Conservation (phyloP, 2,113 vertebrate genomes). For the Pangasianodon hypophthalmus region DNA sequence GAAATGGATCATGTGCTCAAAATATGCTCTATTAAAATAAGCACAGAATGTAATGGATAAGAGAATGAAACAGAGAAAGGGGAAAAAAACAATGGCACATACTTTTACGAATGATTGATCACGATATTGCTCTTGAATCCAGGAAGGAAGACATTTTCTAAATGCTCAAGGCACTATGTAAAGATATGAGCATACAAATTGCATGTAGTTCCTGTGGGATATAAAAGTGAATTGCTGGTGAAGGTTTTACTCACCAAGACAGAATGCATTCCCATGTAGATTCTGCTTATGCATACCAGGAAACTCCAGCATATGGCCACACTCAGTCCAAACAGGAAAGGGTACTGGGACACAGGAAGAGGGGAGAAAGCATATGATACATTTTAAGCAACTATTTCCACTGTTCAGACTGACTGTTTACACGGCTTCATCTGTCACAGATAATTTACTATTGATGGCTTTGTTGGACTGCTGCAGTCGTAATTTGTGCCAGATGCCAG, state of each 20-base stretch:
- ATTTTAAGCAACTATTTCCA: neutral
- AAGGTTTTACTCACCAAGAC: constrained; percentile 83
- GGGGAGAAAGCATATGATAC: neutral
- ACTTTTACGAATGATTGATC: neutral
- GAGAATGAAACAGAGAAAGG: neutral
- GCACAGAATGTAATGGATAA: neutral
- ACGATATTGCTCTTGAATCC: neutral
- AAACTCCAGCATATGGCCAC: constrained; percentile 88
- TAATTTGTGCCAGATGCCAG: neutral
- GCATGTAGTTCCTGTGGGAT: neutral
- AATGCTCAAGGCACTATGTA: neutral
- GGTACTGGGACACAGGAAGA: constrained; percentile 77
- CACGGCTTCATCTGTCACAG: neutral
- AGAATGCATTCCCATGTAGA: constrained; percentile 99
- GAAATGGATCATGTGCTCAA: neutral
- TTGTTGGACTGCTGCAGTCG: neutral
- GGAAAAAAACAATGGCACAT: neutral
- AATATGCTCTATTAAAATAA: neutral
- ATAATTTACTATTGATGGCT: neutral
- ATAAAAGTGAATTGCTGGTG: neutral
- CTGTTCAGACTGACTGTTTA: neutral
- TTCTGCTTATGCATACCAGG: constrained; percentile 93
- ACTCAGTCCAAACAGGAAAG: constrained; percentile 83
- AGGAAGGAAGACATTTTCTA: neutral
- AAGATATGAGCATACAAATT: neutral